Percentiles rank a stretch among this genome's conserved stretches.
Evolutionary conservation across 2,888 invertebrate species (phyloP).

Genomic region (Tricholauxania praeusta): DNA sequence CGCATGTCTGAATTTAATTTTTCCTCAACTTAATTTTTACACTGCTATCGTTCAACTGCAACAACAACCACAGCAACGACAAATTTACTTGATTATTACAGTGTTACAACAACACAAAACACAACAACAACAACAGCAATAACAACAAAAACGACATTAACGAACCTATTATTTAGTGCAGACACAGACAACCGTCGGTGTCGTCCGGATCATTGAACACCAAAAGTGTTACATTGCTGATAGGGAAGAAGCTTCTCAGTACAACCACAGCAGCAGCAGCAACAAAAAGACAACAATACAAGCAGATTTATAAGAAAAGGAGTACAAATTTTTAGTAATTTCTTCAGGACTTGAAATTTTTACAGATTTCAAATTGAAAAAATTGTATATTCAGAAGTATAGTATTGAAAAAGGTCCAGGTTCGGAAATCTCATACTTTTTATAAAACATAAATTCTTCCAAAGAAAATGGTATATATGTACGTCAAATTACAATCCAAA

Average conservation of each 20-base stretch:
- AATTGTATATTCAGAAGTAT: too few species aligned
- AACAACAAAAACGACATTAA: constrained; percentile 36
- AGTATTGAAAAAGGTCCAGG: too few species aligned
- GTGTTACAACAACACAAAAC: constrained; percentile 50
- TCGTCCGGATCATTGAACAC: too few species aligned
- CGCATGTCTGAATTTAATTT: constrained; percentile 29
- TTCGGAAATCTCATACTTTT: too few species aligned
- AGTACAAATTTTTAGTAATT: not conserved
- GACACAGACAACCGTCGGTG: constrained; percentile 34
- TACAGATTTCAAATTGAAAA: too few species aligned
- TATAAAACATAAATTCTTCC: too few species aligned
- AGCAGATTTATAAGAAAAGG: constrained; percentile 9
- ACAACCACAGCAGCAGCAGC: not conserved
- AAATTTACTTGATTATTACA: constrained; percentile 51
- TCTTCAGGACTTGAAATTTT: not conserved
- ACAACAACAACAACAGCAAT: constrained; percentile 39
- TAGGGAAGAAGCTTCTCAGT: too few species aligned
- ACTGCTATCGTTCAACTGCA: not conserved
- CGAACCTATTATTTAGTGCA: constrained; percentile 11
- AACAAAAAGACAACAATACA: not conserved
- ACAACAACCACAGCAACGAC: not conserved
- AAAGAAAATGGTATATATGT: too few species aligned
- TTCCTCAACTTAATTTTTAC: constrained; percentile 3
- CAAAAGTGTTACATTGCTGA: too few species aligned
- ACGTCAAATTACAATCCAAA: too few species aligned